phyloP scores from a whole-genome alignment of 2,888 invertebrate species.

The Platerodrilus igneus region DNA sequence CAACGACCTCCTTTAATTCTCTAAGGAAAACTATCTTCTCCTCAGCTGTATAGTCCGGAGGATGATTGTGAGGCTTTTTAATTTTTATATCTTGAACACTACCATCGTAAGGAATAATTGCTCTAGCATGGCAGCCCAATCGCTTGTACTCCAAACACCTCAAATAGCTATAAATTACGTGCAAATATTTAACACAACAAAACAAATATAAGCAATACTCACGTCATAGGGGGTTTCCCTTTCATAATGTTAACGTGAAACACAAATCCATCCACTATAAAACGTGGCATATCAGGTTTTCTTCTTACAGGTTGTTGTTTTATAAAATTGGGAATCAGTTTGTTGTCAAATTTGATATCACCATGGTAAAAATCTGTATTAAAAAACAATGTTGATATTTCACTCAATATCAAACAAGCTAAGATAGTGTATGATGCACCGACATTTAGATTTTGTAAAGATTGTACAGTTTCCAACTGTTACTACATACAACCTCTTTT shows the following conservation, averaged over 20 bases:
- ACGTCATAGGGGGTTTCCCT: constrained; percentile 45
- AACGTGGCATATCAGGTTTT: constrained; percentile 43
- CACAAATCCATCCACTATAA: constrained; percentile 46
- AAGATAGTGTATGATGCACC: too few relatives aligned
- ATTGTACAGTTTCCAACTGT: too few relatives aligned
- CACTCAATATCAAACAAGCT: too few relatives aligned
- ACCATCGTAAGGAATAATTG: constrained; percentile 42
- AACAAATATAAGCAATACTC: constrained; percentile 27
- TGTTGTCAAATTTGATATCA: too few relatives aligned
- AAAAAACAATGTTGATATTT: constrained; percentile 18
- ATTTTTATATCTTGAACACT: constrained; percentile 43
- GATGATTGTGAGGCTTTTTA: constrained; percentile 44
- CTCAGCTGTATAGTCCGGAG: constrained; percentile 43
- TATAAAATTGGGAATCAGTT: too few relatives aligned
- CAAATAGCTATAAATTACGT: constrained; percentile 36
- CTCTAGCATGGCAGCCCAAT: constrained; percentile 44
- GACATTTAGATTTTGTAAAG: too few relatives aligned
- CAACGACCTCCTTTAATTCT: constrained; percentile 41
- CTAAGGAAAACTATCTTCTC: constrained; percentile 44
- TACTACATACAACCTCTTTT: too few relatives aligned
- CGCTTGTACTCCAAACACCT: constrained; percentile 45
- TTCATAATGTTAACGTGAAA: constrained; percentile 46
- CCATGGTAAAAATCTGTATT: constrained; percentile 30
- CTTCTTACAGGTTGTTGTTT: constrained; percentile 28
- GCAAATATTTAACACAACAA: not conserved